phyloP scores from a whole-genome alignment of 2,797 vertebrate species.

The Sparidentex hasta region DNA sequence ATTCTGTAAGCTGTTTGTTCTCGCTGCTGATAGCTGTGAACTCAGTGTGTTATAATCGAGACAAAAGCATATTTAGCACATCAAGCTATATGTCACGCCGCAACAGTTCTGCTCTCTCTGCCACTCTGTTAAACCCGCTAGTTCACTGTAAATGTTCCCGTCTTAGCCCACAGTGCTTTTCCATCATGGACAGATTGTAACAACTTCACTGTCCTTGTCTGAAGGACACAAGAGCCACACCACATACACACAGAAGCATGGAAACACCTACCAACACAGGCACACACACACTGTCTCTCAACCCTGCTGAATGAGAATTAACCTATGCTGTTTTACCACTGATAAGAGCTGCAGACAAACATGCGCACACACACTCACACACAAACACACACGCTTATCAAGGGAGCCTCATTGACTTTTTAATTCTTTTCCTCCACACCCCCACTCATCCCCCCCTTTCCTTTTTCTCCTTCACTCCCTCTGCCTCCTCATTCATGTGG shows the following conservation, averaged over 20 bases:
- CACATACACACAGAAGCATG: conserved; percentile 18
- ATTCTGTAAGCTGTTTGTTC: conserved; percentile 14
- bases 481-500: conserved; percentile 36
- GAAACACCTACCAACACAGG: conserved; percentile 20
- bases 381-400: conserved; percentile 53
- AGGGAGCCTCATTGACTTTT: conserved; percentile 73
- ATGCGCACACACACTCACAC: conserved; percentile 33
- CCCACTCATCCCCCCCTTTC: conserved; percentile 28
- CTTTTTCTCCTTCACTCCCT: conserved; percentile 4
- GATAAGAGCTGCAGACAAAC: conserved; percentile 70
- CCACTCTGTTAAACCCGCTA: conserved; percentile 16
- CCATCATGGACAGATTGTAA: conserved; percentile 45
- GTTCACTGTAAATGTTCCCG: conserved; percentile 9
- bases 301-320: conserved; percentile 71
- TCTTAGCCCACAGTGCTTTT: conserved; percentile 11
- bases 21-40: conserved; percentile 25
- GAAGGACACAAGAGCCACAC: conserved; percentile 65
- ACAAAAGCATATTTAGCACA: conserved; percentile 38
- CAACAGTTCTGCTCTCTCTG: conserved; percentile 7
- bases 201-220: conserved; percentile 69
- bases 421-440: conserved; percentile 56
- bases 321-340: conserved; percentile 64
- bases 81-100: background rate
- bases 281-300: conserved; percentile 33
- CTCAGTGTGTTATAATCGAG: background rate